Conservation (phyloP, 2,797 vertebrate species). For the Pangasius krempfi region DNA sequence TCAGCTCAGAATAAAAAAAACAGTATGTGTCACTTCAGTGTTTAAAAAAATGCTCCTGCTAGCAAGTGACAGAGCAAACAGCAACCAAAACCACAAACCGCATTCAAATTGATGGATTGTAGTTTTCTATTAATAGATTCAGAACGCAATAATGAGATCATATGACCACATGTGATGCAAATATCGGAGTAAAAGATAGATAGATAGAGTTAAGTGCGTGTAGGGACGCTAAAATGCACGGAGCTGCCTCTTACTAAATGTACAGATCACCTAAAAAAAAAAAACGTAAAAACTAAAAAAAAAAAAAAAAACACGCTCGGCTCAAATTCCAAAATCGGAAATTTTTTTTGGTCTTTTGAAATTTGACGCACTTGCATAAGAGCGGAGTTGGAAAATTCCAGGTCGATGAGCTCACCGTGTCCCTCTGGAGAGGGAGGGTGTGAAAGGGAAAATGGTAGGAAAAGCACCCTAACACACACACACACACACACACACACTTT, state of each 20-base stretch:
- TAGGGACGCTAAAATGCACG: neutral
- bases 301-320: neutral
- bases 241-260: neutral
- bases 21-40: too few species aligned
- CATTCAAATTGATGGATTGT: too few species aligned
- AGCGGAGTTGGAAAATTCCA: conserved; percentile 2
- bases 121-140: too few species aligned
- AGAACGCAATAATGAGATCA: too few species aligned
- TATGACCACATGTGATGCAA: too few species aligned
- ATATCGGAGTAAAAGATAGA: too few species aligned
- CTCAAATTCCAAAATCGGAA: neutral
- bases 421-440: conserved; percentile 61
- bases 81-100: too few species aligned
- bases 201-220: neutral
- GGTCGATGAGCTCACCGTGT: neutral
- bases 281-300: too few species aligned
- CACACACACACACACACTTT: conserved; percentile 25
- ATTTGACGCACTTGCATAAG: neutral
- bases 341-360: neutral
- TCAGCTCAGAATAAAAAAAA: too few species aligned
- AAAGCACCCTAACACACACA: neutral
- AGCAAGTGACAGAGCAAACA: too few species aligned
- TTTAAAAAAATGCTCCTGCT: too few species aligned
- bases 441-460: conserved; percentile 18
- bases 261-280: too few species aligned